Conservation (phyloP, 2,888 invertebrate genomes). For the Corbicula japonica region DNA sequence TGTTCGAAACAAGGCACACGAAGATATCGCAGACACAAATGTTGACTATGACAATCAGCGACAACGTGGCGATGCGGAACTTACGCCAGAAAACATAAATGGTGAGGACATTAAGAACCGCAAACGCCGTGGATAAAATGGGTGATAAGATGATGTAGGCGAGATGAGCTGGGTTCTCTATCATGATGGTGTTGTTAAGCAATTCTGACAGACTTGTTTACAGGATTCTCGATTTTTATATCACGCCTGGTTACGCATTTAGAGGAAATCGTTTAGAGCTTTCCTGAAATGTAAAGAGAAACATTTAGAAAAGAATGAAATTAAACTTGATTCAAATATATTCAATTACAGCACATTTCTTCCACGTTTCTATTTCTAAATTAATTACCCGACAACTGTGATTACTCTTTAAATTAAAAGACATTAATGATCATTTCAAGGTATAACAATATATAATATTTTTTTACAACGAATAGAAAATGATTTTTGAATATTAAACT, state of each 20-base stretch:
- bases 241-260: not conserved
- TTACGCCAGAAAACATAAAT: conserved; percentile 38
- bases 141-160: conserved; percentile 53
- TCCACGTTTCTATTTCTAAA: too few relatives aligned
- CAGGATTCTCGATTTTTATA: not conserved
- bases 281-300: too few relatives aligned
- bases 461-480: not conserved
- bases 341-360: too few relatives aligned
- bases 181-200: not conserved
- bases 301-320: too few relatives aligned
- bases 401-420: too few relatives aligned
- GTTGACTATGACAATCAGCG: conserved; percentile 49
- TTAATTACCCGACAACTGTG: too few relatives aligned
- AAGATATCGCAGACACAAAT: conserved; percentile 61
- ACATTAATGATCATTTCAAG: too few relatives aligned
- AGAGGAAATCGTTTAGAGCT: too few relatives aligned
- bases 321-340: too few relatives aligned
- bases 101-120: conserved; percentile 35
- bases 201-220: not conserved
- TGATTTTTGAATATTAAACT: not conserved
- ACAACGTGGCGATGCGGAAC: conserved; percentile 43
- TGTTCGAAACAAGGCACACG: conserved; percentile 57
- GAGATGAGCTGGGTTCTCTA: conserved; percentile 33
- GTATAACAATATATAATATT: conserved; percentile 1
- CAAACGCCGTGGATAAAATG: conserved; percentile 33